phyloP scores from a whole-genome alignment of 1,140 invertebrate genomes.

The Brachionus koreanus region DNA sequence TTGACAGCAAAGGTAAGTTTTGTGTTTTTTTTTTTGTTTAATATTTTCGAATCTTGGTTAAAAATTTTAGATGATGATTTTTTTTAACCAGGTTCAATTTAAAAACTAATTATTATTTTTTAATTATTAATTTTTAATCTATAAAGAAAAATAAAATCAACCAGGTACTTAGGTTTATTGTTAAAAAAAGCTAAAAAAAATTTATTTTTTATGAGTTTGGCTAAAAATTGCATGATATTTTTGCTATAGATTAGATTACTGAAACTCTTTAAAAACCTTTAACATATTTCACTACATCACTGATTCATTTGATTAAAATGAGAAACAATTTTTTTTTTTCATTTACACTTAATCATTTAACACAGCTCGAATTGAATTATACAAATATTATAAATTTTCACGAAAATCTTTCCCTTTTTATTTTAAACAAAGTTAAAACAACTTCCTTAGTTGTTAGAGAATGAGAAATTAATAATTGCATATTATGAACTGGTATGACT shows the following conservation, averaged over 20 bases:
- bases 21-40: not conserved
- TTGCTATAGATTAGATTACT: not conserved
- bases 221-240: constrained; percentile 7
- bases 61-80: not conserved
- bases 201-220: not conserved
- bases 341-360: not conserved
- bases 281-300: not conserved
- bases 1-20: constrained; percentile 52
- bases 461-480: too few species aligned
- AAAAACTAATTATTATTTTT: not conserved
- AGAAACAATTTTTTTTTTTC: not conserved
- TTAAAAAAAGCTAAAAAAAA: not conserved
- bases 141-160: constrained; percentile 22
- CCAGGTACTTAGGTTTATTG: not conserved
- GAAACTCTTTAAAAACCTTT: not conserved
- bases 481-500: too few species aligned
- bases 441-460: too few species aligned
- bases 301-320: not conserved
- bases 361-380: too few species aligned
- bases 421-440: too few species aligned
- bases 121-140: not conserved
- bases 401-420: too few species aligned
- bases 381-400: too few species aligned
- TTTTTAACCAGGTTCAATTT: constrained; percentile 29
- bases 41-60: not conserved